These are phyloP conservation scores for Leptestheria dahalacensis DNA, from an alignment of 1,140 invertebrate species.

Conservation along the genomic window DNA sequence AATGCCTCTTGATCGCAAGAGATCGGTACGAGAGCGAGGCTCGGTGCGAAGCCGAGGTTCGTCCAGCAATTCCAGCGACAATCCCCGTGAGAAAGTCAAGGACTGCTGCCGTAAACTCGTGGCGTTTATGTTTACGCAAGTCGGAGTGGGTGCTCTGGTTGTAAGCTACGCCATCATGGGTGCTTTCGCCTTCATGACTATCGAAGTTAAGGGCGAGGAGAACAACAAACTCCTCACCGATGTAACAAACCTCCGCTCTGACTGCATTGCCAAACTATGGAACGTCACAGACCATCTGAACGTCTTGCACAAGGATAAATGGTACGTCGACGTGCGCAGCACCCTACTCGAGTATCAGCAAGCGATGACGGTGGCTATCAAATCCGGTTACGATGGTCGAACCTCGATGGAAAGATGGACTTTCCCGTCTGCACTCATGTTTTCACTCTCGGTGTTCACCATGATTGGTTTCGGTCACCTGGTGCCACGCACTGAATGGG, in stretches of 20 bases:
- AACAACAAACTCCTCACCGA: constrained; percentile 37
- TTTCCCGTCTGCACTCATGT: constrained; percentile 73
- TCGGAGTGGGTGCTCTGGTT: constrained; percentile 85
- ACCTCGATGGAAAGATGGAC: constrained; percentile 57
- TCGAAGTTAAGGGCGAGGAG: constrained; percentile 72
- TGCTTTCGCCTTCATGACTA: constrained; percentile 73
- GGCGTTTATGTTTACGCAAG: constrained; percentile 77
- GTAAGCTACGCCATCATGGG: constrained; percentile 89
- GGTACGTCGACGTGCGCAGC: constrained; percentile 45
- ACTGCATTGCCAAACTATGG: constrained; percentile 51
- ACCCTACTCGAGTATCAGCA: constrained; percentile 49
- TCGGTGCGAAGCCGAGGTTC: constrained; percentile 48
- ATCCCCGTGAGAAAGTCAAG: constrained; percentile 54
- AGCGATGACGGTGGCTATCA: constrained; percentile 46
- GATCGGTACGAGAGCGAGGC: constrained; percentile 15
- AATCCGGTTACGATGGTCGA: constrained; percentile 59
- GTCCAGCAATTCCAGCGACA: constrained; percentile 41
- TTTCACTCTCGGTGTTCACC: constrained; percentile 68
- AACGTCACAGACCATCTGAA: constrained; percentile 51
- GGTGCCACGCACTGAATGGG: constrained; percentile 75
- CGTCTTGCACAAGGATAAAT: constrained; percentile 55
- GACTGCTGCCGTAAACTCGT: constrained; percentile 68
- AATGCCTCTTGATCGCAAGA: constrained; percentile 15
- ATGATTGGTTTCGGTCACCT: constrained; percentile 94
- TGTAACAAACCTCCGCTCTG: constrained; percentile 28